Conservation (phyloP, 2,888 invertebrate species). For the Rhimphoctona megacephalus region DNA sequence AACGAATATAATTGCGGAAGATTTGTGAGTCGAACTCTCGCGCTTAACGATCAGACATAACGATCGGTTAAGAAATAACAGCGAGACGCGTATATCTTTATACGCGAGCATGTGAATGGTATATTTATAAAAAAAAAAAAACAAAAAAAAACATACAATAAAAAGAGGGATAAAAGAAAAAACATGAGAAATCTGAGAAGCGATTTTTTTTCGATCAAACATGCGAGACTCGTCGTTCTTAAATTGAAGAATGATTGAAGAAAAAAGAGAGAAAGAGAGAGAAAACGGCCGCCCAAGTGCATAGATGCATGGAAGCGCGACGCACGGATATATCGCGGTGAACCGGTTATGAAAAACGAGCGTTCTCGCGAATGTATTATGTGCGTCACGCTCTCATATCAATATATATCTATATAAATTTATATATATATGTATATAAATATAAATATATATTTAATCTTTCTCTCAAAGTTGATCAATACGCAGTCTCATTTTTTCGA, state of each 20-base stretch:
- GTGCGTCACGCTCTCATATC: constrained; percentile 43
- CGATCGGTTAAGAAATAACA: constrained; percentile 46
- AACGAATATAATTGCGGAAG: constrained; percentile 46
- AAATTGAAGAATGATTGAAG: constrained; percentile 61
- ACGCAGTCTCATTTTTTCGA: constrained; percentile 54
- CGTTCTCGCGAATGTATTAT: constrained; percentile 60
- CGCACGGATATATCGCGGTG: constrained; percentile 52
- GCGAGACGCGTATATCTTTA: too few relatives aligned
- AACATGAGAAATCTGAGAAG: constrained; percentile 58
- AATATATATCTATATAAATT: constrained; percentile 1
- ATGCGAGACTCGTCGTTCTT: constrained; percentile 57
- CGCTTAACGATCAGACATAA: constrained; percentile 47
- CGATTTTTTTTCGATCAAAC: constrained; percentile 58
- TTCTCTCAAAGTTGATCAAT: constrained; percentile 31
- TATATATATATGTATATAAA: constrained; percentile 1
- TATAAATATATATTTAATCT: constrained; percentile 19
- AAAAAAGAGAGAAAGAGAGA: constrained; percentile 36
- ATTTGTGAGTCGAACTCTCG: constrained; percentile 50
- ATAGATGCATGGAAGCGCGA: constrained; percentile 61
- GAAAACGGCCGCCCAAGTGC: constrained; percentile 54
- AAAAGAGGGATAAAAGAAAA: neutral
- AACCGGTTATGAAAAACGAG: constrained; percentile 69
- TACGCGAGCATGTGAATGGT: too few relatives aligned
- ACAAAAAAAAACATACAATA: neutral
- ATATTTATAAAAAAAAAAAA: constrained; percentile 19